phyloP scores from a whole-genome alignment of 2,888 invertebrate species.

The Thera britannica region DNA sequence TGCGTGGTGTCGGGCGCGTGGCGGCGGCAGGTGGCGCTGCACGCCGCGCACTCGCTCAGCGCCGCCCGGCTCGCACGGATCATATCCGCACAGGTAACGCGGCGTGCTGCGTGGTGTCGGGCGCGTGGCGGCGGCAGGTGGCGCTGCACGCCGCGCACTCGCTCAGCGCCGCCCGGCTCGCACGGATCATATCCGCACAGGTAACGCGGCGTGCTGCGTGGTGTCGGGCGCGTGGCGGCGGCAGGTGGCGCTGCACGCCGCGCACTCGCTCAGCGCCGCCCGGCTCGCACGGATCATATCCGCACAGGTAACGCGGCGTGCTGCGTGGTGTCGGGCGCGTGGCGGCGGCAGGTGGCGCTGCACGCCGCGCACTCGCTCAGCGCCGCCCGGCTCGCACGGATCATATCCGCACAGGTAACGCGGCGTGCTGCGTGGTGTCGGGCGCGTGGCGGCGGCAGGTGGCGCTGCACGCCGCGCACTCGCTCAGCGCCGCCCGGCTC shows the following conservation, averaged over 20 bases:
- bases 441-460: conserved; percentile 89
- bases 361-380: conserved; percentile 77
- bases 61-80: conserved; percentile 59
- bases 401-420: background rate
- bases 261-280: conserved; percentile 75
- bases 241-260: conserved; percentile 86
- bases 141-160: conserved; percentile 84
- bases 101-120: conserved; percentile 69
- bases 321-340: conserved; percentile 76
- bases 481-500: conserved; percentile 67
- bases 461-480: conserved; percentile 84
- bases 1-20: conserved; percentile 82
- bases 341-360: conserved; percentile 89
- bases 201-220: conserved; percentile 64
- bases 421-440: conserved; percentile 70
- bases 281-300: conserved; percentile 39
- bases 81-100: conserved; percentile 30
- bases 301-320: conserved; percentile 53
- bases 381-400: conserved; percentile 60
- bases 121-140: conserved; percentile 89
- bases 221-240: conserved; percentile 87
- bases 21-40: conserved; percentile 88
- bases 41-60: conserved; percentile 73
- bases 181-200: no score
- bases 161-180: conserved; percentile 67